phyloP scores from a whole-genome alignment of 2,113 vertebrate species.

The Meleagris gallopavo region DNA sequence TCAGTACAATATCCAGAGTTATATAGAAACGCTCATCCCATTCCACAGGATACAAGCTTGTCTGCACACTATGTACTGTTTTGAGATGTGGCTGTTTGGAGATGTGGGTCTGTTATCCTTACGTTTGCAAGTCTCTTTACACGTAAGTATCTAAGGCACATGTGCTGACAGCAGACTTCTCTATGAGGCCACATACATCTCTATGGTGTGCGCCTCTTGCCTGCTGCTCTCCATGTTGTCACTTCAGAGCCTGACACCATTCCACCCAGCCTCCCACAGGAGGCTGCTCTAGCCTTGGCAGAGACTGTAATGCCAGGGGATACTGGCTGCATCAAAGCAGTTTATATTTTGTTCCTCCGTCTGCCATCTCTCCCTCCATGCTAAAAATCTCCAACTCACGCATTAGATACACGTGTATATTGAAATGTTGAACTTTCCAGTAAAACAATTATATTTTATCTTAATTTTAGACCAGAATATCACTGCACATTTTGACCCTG shows the following conservation, averaged over 20 bases:
- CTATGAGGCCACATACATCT: neutral
- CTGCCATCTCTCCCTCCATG: neutral
- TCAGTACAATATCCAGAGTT: neutral
- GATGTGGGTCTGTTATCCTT: neutral
- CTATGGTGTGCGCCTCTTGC: too few relatives aligned
- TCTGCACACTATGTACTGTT: neutral
- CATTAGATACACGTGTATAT: neutral
- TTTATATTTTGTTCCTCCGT: neutral
- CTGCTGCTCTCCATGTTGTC: neutral
- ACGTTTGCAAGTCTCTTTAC: neutral
- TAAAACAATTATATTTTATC: neutral
- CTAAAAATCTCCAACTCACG: neutral
- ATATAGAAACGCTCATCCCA: neutral
- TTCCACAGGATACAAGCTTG: neutral
- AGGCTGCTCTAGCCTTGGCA: neutral
- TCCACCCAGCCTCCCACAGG: neutral
- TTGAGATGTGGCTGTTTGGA: neutral
- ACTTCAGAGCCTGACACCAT: neutral
- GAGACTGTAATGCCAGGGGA: neutral
- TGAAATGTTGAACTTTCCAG: neutral
- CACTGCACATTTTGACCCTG: neutral
- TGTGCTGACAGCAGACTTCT: neutral
- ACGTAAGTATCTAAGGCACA: neutral
- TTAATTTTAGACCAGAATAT: neutral
- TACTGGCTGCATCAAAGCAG: neutral